phyloP scores from a whole-genome alignment of 2,888 invertebrate species.

The Stenodema calcarata region DNA sequence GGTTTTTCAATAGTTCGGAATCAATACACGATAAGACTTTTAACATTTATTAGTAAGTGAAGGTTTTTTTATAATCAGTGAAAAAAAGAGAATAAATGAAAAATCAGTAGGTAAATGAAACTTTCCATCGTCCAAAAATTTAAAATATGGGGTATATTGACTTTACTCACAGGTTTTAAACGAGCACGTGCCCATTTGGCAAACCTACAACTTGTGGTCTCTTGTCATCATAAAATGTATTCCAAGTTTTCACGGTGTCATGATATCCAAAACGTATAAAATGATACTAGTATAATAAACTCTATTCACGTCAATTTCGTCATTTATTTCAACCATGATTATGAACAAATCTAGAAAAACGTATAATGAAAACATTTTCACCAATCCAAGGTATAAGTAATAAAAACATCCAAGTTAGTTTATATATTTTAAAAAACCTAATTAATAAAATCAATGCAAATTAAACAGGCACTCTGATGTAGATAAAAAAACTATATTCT shows the following conservation, averaged over 20 bases:
- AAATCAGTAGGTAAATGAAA: neutral
- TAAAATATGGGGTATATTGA: neutral
- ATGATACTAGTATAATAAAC: conserved; percentile 15
- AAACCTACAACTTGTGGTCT: neutral
- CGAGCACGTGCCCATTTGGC: neutral
- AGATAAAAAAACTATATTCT: neutral
- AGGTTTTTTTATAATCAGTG: neutral
- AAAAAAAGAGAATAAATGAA: neutral
- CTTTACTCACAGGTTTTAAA: neutral
- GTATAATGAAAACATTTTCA: neutral
- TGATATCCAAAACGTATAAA: neutral
- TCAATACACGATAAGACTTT: neutral
- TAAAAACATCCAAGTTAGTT: neutral
- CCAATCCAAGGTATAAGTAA: neutral
- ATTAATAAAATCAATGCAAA: conserved; percentile 1
- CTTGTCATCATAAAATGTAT: neutral
- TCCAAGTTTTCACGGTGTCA: neutral
- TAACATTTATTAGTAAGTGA: neutral
- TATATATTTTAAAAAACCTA: neutral
- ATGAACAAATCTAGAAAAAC: conserved; percentile 17
- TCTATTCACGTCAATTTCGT: conserved; percentile 36
- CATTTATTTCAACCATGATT: conserved; percentile 39
- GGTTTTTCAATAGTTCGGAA: neutral
- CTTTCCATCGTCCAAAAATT: neutral
- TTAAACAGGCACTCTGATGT: conserved; percentile 5